A percentile compares a stretch with the other conserved stretches of the same genome.
Conservation (phyloP, 2,797 vertebrate genomes). For the Zalophus californianus region DNA sequence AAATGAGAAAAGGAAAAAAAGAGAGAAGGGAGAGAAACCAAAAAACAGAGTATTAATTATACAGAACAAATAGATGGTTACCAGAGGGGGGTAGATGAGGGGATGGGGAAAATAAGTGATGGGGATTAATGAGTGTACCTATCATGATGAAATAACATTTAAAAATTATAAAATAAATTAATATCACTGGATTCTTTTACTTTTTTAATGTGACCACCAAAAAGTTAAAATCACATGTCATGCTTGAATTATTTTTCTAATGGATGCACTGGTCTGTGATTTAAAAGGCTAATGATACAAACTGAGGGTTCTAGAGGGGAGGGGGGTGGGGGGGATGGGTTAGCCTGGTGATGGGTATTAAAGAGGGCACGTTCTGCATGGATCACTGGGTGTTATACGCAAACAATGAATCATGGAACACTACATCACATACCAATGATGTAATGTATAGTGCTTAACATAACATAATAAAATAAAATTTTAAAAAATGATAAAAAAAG, state of each 20-base stretch:
- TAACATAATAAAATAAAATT: no score
- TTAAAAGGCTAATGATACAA: not conserved
- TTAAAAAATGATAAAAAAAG: not conserved
- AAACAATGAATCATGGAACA: no score
- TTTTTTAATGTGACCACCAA: not conserved
- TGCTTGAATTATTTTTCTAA: not conserved
- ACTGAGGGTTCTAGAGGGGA: no score
- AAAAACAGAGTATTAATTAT: not conserved
- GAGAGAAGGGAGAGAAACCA: not conserved
- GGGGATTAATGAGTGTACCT: not conserved
- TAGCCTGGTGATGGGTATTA: no score
- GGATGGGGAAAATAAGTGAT: not conserved
- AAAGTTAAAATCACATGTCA: not conserved
- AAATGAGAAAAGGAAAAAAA: not conserved
- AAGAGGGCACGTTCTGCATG: no score
- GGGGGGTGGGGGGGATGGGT: no score
- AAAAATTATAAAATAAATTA: not conserved
- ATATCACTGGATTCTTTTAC: not conserved
- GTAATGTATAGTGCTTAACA: no score
- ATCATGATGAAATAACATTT: not conserved
- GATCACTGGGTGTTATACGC: no score
- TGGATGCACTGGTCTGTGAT: not conserved
- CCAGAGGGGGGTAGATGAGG: not conserved
- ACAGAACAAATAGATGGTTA: not conserved
- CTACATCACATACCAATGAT: no score